Percentiles rank a stretch among this genome's conserved stretches.
These are phyloP conservation scores for human DNA, from an alignment of 2,113 vertebrate species.

Conservation along the genomic window DNA sequence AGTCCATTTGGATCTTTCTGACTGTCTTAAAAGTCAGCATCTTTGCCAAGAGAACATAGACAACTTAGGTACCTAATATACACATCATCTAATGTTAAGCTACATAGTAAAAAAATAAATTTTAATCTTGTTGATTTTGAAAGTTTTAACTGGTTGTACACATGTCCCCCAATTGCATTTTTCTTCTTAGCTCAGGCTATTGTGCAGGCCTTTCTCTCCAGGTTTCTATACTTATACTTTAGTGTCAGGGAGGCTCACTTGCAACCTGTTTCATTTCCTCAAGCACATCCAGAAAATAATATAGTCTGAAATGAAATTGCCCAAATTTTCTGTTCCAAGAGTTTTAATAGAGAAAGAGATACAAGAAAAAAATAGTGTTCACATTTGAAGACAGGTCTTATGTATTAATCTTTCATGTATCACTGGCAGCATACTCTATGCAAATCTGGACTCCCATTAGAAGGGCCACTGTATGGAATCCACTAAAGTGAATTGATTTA, in stretches of 20 bases:
- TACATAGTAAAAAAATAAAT: neutral
- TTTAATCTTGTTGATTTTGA: neutral
- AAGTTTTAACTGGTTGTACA: neutral
- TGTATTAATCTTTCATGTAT: neutral
- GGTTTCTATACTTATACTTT: neutral
- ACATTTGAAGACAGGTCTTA: neutral
- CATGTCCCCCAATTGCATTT: neutral
- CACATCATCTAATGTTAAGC: neutral
- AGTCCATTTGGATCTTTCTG: neutral
- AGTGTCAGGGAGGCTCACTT: neutral
- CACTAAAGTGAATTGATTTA: neutral
- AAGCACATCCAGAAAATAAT: neutral
- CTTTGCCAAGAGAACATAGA: neutral
- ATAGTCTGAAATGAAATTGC: neutral
- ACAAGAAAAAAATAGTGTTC: neutral
- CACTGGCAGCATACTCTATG: fast-evolving
- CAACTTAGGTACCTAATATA: neutral
- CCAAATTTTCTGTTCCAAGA: neutral
- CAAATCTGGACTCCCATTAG: neutral
- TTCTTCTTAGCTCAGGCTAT: neutral
- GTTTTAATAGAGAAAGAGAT: neutral
- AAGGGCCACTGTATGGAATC: neutral
- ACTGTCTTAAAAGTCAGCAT: neutral
- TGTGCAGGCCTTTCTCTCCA: neutral
- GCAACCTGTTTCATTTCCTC: neutral